Conservation (phyloP, 2,888 invertebrate genomes). For the Macrophya annulata region DNA sequence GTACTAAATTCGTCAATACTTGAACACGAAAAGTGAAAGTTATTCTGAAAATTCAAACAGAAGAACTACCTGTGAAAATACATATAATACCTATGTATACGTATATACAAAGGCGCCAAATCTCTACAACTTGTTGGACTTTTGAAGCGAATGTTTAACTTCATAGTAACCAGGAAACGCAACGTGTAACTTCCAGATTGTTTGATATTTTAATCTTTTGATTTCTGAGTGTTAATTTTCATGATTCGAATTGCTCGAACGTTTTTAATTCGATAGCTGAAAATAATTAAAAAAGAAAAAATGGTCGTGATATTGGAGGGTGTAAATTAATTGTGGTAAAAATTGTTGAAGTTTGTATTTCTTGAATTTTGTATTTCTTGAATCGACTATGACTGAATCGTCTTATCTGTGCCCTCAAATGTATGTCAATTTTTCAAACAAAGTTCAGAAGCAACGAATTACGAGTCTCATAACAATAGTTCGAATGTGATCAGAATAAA, state of each 20-base stretch:
- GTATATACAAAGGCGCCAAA: not conserved
- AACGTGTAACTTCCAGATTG: not conserved
- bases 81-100: not conserved
- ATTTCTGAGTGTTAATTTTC: not conserved
- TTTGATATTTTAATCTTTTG: not conserved
- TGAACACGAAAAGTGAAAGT: slow-evolving; percentile 45
- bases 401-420: slow-evolving; percentile 23
- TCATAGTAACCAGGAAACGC: slow-evolving; percentile 15
- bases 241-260: not conserved
- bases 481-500: slow-evolving; percentile 33
- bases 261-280: not conserved
- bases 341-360: not conserved
- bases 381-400: not conserved
- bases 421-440: not conserved
- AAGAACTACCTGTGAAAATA: slow-evolving; percentile 39
- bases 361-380: not conserved
- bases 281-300: not conserved
- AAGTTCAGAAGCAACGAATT: slow-evolving; percentile 16
- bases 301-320: not conserved
- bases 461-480: not conserved
- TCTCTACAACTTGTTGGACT: slow-evolving; percentile 50
- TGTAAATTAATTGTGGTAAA: not conserved
- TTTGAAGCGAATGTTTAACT: slow-evolving; percentile 9
- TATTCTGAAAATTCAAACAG: slow-evolving; percentile 23
- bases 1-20: slow-evolving; percentile 12